Conservation (phyloP, 2,113 vertebrate species). For the Aegotheles bennettii region DNA sequence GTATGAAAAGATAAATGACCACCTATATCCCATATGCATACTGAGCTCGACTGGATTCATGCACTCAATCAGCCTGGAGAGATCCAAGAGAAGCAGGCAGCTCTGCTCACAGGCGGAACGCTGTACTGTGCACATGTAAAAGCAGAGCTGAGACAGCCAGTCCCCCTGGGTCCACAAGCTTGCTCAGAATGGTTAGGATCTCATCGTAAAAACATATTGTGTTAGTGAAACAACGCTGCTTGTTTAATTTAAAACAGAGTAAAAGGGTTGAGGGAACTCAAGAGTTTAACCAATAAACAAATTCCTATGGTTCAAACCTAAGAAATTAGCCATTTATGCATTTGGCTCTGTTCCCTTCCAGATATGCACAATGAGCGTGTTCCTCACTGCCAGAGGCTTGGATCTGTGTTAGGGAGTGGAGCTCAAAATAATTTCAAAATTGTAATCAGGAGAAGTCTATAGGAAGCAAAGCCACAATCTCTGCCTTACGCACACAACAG, state of each 20-base stretch:
- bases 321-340: background rate
- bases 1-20: background rate
- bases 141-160: background rate
- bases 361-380: background rate
- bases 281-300: background rate
- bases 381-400: background rate
- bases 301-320: background rate
- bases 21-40: background rate
- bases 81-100: background rate
- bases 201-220: background rate
- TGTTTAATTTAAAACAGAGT: background rate
- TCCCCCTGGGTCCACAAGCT: background rate
- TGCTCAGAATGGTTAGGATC: background rate
- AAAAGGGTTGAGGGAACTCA: background rate
- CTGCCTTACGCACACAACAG: background rate
- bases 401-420: background rate
- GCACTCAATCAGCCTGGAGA: background rate
- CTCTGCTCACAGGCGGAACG: background rate
- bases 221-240: background rate
- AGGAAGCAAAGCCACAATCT: background rate
- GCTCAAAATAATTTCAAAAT: background rate
- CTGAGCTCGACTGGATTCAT: background rate
- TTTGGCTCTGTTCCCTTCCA: background rate
- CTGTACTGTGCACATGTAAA: fast-evolving
- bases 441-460: background rate